Conservation (phyloP, 2,888 invertebrate genomes). For the Argyresthia goedartella region DNA sequence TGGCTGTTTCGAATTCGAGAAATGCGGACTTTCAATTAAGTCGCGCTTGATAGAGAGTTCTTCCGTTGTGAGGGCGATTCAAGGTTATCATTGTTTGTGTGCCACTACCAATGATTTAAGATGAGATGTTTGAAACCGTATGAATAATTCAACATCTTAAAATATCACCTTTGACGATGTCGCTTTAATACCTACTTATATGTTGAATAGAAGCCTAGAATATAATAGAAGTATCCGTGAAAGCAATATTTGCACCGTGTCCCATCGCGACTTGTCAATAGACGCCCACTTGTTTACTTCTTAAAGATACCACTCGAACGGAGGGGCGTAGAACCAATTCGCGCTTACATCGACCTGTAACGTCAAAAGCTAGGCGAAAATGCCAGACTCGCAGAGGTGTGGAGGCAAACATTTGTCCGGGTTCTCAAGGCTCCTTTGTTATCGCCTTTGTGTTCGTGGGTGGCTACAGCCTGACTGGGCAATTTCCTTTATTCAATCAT, state of each 20-base stretch:
- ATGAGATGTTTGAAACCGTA: no score
- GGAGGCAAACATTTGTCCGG: constrained; percentile 21
- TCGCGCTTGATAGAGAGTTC: no score
- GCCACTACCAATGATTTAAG: no score
- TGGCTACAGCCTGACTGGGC: constrained; percentile 20
- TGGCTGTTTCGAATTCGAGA: no score
- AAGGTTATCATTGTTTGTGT: no score
- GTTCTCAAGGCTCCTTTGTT: constrained; percentile 21
- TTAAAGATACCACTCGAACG: not conserved
- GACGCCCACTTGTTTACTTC: no score
- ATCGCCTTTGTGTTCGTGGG: constrained; percentile 13
- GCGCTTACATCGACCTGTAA: constrained; percentile 4
- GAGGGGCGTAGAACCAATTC: constrained; percentile 6
- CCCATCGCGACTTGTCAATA: not conserved
- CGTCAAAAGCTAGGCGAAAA: constrained; percentile 10
- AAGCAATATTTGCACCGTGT: not conserved
- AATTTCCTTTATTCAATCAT: constrained; percentile 35
- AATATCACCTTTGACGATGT: no score
- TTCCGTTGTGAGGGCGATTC: no score
- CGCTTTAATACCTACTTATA: no score
- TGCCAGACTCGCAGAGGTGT: constrained; percentile 11
- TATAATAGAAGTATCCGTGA: not conserved
- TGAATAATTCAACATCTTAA: no score
- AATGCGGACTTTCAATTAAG: no score
- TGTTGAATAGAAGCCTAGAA: no score